These are phyloP conservation scores for Struthidea cinerea DNA, from an alignment of 2,113 vertebrate genomes.

Conservation along the genomic window DNA sequence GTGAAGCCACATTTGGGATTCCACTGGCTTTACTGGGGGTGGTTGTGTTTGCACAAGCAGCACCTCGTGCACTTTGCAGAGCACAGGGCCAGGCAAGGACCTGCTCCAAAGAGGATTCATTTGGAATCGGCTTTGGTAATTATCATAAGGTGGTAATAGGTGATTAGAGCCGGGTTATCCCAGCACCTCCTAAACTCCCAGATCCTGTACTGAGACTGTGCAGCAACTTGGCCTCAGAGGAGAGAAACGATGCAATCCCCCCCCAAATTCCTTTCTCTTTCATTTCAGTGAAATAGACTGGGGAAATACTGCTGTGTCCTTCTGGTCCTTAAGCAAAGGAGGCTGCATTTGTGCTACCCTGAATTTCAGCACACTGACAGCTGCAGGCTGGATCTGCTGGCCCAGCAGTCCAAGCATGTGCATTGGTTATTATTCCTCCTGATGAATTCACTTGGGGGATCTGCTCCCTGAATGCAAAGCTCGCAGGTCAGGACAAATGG, in stretches of 20 bases:
- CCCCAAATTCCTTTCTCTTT: neutral
- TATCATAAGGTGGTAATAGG: neutral
- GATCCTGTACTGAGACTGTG: neutral
- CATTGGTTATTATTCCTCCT: neutral
- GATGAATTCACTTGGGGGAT: neutral
- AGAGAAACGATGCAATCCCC: neutral
- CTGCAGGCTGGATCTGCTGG: conserved; percentile 1
- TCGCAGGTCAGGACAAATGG: neutral
- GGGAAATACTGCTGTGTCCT: neutral
- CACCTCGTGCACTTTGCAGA: neutral
- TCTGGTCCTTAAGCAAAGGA: neutral
- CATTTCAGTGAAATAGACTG: neutral
- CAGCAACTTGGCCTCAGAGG: neutral
- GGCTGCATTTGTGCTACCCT: neutral
- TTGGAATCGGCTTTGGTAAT: neutral
- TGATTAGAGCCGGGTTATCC: neutral
- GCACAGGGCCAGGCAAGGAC: conserved; percentile 14
- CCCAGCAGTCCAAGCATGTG: neutral
- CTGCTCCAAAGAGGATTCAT: conserved; percentile 23
- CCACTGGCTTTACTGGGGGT: neutral
- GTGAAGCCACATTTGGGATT: neutral
- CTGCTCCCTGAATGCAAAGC: neutral
- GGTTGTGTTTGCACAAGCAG: neutral
- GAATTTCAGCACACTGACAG: neutral
- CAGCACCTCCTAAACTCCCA: neutral